Base-by-base conservation (phyloP, 2,888 invertebrate species). In the Trichopria drosophilae region DNA sequence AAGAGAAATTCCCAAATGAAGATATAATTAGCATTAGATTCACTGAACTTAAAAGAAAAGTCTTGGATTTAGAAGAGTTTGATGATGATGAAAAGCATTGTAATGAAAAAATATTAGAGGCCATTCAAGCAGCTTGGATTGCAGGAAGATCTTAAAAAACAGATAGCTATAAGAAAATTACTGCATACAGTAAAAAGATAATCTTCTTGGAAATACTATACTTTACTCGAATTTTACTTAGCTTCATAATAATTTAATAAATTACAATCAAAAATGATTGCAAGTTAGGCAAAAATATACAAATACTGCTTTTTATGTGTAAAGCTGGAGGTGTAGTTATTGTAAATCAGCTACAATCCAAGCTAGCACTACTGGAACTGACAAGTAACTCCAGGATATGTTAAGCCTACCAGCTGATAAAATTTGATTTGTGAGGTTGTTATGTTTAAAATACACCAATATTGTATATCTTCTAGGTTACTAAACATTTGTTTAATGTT, bases 281-380 rank as follows among this genome's bases (percentile, higher is more conserved):
- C 24, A 43, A 35, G 43, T 43, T 43, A 43, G 34, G 43, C 43
- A 43, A 43, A 43, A 26, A 39, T 39, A 43, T 43, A 43, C 32
- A 42, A 43, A 34, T 43, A 43, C 43, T 43, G 34, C 43, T 43
- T 43, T 43, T 43, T 34, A 16, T 24, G 43, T 43, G 43, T 43
- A 24, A 43, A 35, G 43, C 43, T 43, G 35, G 43, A 43, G 43
- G 43, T 32, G n/a, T n/a, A n/a, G n/a, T n/a, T n/a, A n/a, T 43
- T 34, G 43, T 34, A 34, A 34, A 34, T 32, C 15, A 32, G 43
- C 35, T 43, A 43, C 24, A 43, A 31, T 20, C 22, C n/a, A n/a
- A n/a, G n/a, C n/a, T n/a, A n/a, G n/a, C n/a, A n/a, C n/a, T n/a
- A n/a, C n/a, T n/a, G n/a, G n/a, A n/a, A n/a, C n/a, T n/a, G n/a